A percentile compares a stretch with the other conserved stretches of the same genome.
phyloP scores from a whole-genome alignment of 1,140 invertebrate species.

The Pseudomyrmex concolor region DNA sequence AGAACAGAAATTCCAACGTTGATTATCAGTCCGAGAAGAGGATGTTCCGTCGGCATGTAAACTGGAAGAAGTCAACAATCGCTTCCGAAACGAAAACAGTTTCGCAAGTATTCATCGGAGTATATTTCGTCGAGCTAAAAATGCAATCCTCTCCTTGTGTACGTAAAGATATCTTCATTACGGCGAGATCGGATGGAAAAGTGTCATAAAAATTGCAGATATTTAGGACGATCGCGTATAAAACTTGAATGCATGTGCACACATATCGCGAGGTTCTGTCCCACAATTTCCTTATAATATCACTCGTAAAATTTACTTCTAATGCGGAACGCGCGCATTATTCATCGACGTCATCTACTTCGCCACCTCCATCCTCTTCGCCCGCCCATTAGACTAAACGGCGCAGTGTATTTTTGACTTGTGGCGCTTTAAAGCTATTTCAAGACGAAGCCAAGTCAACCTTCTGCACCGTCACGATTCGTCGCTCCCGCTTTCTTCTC shows the following conservation, averaged over 20 bases:
- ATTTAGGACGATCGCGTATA: too few relatives aligned
- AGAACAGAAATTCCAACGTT: slow-evolving; percentile 37
- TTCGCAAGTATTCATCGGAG: not conserved
- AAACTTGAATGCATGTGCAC: not conserved
- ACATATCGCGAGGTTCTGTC: not conserved
- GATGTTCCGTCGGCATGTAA: not conserved
- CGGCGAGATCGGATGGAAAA: too few relatives aligned
- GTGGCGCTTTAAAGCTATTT: slow-evolving; percentile 70
- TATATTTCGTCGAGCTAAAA: not conserved
- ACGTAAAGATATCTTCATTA: too few relatives aligned
- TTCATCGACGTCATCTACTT: slow-evolving; percentile 27
- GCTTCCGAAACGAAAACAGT: not conserved
- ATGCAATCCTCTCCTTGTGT: not conserved
- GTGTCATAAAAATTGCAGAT: not conserved
- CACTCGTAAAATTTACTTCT: not conserved
- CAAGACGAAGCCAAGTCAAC: slow-evolving; percentile 65
- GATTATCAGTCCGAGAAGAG: slow-evolving; percentile 30
- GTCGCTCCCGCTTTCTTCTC: slow-evolving; percentile 13
- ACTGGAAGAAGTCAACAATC: not conserved
- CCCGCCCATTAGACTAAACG: slow-evolving; percentile 55
- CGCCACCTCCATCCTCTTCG: not conserved
- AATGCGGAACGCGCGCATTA: slow-evolving; percentile 13
- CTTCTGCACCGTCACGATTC: slow-evolving; percentile 18
- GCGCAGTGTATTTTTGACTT: slow-evolving; percentile 68
- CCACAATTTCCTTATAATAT: not conserved